Evolutionary conservation across 1,140 invertebrate species (phyloP).

Genomic region (Drosophila ohnishii): DNA sequence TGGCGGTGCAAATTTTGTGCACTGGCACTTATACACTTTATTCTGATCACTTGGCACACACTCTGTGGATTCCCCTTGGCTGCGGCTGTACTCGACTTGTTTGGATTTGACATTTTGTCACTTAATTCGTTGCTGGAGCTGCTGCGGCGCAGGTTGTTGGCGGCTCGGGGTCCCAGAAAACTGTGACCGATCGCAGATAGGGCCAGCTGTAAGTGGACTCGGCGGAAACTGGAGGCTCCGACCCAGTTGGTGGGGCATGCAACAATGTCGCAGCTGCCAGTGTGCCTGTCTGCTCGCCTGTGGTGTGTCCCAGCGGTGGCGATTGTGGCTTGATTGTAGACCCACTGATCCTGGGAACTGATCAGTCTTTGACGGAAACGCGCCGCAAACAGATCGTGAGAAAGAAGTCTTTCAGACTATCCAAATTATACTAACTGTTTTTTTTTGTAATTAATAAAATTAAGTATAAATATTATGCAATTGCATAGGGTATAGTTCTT

Average conservation of each 20-base stretch:
- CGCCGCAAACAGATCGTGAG: constrained; percentile 61
- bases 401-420: constrained; percentile 18
- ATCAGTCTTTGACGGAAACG: constrained; percentile 58
- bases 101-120: constrained; percentile 80
- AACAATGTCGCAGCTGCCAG: constrained; percentile 48
- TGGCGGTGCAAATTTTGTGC: constrained; percentile 69
- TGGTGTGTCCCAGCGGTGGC: constrained; percentile 47
- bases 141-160: constrained; percentile 45
- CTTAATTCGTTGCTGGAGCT: constrained; percentile 71
- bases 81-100: constrained; percentile 34
- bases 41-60: constrained; percentile 47
- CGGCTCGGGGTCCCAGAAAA: constrained; percentile 18
- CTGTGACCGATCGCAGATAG: constrained; percentile 68
- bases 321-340: constrained; percentile 63
- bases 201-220: constrained; percentile 72
- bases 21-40: constrained; percentile 66
- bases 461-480: not conserved
- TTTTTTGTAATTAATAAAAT: not conserved
- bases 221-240: constrained; percentile 63
- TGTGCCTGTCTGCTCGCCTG: constrained; percentile 24
- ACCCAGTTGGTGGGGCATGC: constrained; percentile 46
- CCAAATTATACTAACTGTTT: not conserved
- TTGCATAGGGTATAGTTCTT: not conserved
- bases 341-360: constrained; percentile 48
- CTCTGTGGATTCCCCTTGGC: constrained; percentile 1